Evolutionary conservation across 2,888 invertebrate species (phyloP), one percentile per base, ranked within the genome.

Genomic region (Marasmarcha lunaedactyla): DNA sequence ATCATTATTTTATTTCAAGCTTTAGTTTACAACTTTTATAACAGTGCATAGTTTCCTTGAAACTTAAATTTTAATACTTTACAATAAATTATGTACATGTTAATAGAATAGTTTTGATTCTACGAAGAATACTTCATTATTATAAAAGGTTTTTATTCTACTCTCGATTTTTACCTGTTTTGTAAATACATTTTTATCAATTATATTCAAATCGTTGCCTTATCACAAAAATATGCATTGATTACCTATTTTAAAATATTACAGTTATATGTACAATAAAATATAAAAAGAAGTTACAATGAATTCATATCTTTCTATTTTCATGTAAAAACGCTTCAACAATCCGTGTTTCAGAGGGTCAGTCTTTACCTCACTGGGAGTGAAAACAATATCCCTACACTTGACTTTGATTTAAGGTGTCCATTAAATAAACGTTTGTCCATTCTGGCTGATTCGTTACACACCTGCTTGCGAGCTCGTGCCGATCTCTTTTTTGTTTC

Each of bases 281-380:
- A 3, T 3, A 5, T 20, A 20, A n/a, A n/a, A 20, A 20, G 20
- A 20, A 20, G 20, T 7, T 20, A 20, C 7, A 20, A 3, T 20
- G 20, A 20, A 7, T 5, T 20, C 20, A 20, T 20, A 20, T 20
- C 7, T 20, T 20, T 20, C 7, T 7, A 20, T 20, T 20, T 20
- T 20, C 20, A 20, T 20, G 4, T 20, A 20, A 20, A 20, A 20
- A 20, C 7, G 20, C 3, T 20, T 20, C 20, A 20, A 20, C 20
- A 20, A 20, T 20, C 20, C 20, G 20, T 20, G 20, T 20, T n/a
- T 20, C 20, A 5, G 20, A 63, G 67, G 71, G 61, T 83, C 81
- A 83, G 81, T 81, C 81, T 83, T 79, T 76, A 69, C 70, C 79
- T 81, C 78, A 71, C 72, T 69, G 68, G 68, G 63, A 54, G 50